A percentile compares a stretch with the other conserved stretches of the same genome.
These are phyloP conservation scores for Gavialis gangeticus DNA, from an alignment of 2,113 vertebrate species.

Conservation along the genomic window DNA sequence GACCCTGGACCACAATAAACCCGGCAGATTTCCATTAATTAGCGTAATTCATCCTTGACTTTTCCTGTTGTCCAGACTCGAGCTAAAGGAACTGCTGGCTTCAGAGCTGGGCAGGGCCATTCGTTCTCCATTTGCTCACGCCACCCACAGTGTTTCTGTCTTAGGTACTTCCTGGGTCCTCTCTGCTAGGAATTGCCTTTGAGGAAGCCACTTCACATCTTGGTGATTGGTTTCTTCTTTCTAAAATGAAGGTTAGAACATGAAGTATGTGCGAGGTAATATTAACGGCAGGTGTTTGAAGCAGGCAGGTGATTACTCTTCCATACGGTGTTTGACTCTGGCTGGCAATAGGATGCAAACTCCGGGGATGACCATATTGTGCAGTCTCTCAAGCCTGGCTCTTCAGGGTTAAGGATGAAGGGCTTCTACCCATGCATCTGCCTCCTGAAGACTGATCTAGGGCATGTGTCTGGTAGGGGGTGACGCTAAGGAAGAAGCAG, in stretches of 20 bases:
- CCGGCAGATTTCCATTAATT: neutral
- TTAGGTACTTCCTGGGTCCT: neutral
- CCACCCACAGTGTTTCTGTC: neutral
- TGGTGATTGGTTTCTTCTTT: neutral
- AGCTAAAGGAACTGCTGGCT: neutral
- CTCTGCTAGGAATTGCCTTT: neutral
- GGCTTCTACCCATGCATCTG: neutral
- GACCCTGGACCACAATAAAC: neutral
- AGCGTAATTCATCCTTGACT: neutral
- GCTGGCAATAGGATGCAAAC: neutral
- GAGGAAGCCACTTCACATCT: neutral
- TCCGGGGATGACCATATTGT: neutral
- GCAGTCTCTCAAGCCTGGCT: neutral
- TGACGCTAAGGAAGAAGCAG: neutral
- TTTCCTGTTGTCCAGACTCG: neutral
- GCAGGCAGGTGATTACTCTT: neutral
- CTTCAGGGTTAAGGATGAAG: neutral
- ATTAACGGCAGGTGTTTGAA: neutral
- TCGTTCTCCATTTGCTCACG: neutral
- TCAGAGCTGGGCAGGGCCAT: neutral
- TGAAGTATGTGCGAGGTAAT: neutral
- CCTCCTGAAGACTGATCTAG: neutral
- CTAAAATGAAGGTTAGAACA: neutral
- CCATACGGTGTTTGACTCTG: neutral
- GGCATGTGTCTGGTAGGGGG: neutral